phyloP scores from a whole-genome alignment of 2,113 vertebrate species.

The Cryptoleucopteryx plumbea region DNA sequence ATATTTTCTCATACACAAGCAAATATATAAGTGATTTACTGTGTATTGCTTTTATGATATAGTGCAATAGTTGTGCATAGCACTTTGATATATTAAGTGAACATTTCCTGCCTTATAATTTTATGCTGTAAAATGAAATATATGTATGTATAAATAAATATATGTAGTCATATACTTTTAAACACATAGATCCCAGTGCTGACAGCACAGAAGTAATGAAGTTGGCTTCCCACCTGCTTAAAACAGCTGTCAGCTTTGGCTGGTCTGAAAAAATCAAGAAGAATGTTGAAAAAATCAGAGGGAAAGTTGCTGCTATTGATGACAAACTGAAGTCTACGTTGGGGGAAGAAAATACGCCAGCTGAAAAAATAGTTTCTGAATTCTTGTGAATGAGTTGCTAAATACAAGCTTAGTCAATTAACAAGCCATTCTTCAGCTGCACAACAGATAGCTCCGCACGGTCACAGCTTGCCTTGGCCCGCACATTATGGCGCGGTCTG shows the following conservation, averaged over 20 bases:
- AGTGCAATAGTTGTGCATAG: not conserved
- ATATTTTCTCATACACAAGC: not conserved
- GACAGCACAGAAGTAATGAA: not conserved
- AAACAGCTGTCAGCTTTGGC: not conserved
- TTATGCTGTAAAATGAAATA: not conserved
- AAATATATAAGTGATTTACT: not conserved
- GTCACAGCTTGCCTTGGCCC: not conserved
- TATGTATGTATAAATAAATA: not conserved
- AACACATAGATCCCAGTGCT: not conserved
- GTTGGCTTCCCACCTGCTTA: not conserved
- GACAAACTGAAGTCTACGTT: not conserved
- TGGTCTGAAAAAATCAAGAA: not conserved
- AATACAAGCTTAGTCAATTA: not conserved
- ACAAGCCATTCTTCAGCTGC: not conserved
- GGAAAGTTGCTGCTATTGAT: not conserved
- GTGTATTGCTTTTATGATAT: not conserved
- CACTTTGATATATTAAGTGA: not conserved
- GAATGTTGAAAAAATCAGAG: not conserved
- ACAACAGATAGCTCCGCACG: not conserved
- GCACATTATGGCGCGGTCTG: fast-evolving
- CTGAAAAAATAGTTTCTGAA: not conserved
- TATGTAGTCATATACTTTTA: not conserved
- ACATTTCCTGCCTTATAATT: not conserved
- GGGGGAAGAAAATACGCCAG: not conserved
- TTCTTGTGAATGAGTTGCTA: not conserved